A percentile compares a stretch with the other conserved stretches of the same genome.
phyloP scores from a whole-genome alignment of 2,888 invertebrate species.

The Drosophila barbarae region DNA sequence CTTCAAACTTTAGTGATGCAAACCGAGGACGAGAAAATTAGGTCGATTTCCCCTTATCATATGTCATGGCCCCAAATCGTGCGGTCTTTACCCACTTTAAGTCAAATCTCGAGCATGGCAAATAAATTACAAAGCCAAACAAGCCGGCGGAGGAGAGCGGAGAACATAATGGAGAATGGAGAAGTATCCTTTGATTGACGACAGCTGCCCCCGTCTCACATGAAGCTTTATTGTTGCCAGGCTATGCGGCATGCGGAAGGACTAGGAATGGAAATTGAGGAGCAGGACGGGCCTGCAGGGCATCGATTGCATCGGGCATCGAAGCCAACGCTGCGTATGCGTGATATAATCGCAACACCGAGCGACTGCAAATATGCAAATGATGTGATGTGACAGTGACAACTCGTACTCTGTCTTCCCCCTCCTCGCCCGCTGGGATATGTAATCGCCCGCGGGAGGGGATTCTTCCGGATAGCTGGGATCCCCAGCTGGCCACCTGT shows the following conservation, averaged over 20 bases:
- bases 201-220: slow-evolving; percentile 20
- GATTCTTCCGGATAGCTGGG: not conserved
- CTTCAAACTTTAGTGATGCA: not conserved
- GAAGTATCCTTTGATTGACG: slow-evolving; percentile 25
- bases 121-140: slow-evolving; percentile 37
- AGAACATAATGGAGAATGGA: not conserved
- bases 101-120: slow-evolving; percentile 34
- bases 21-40: slow-evolving; percentile 14
- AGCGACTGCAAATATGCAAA: slow-evolving; percentile 49
- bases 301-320: slow-evolving; percentile 22
- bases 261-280: slow-evolving; percentile 6
- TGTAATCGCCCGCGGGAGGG: slow-evolving; percentile 26
- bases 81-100: slow-evolving; percentile 25
- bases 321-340: slow-evolving; percentile 29
- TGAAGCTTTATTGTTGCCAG: slow-evolving; percentile 19
- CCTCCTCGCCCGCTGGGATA: slow-evolving; percentile 7
- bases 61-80: slow-evolving; percentile 35
- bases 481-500: slow-evolving; percentile 50
- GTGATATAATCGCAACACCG: slow-evolving; percentile 49
- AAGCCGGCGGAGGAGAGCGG: not conserved
- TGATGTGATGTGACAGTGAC: slow-evolving; percentile 43
- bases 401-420: slow-evolving; percentile 9
- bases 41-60: slow-evolving; percentile 30
- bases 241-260: slow-evolving; percentile 21
- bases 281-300: slow-evolving; percentile 27